Conservation (phyloP, 2,888 invertebrate genomes). For the Noctuana brunneofusca region DNA sequence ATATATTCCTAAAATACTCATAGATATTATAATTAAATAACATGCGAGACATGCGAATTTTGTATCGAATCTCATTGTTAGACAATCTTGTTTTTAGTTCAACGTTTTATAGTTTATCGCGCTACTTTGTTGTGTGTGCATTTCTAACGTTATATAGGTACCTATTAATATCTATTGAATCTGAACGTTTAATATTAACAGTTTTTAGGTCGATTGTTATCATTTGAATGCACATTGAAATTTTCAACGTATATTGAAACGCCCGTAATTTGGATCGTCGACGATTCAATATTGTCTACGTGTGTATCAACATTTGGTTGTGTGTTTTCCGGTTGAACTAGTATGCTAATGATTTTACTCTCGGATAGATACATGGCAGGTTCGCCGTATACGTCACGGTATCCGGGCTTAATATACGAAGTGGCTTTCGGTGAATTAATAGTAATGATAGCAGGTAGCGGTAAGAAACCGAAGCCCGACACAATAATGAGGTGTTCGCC, state of each 20-base stretch:
- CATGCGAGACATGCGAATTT: no score
- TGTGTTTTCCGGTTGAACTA: background rate
- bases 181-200: no score
- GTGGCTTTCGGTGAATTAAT: slow-evolving; percentile 6
- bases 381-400: background rate
- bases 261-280: background rate
- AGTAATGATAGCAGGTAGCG: background rate
- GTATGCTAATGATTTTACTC: background rate
- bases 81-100: no score
- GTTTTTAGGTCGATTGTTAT: background rate
- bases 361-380: background rate
- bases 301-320: background rate
- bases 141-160: no score
- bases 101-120: no score
- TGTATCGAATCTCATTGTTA: no score
- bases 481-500: background rate
- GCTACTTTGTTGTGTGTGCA: no score
- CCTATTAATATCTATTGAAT: no score
- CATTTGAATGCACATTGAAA: background rate
- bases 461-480: slow-evolving; percentile 8
- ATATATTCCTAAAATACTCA: no score
- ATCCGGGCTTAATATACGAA: background rate
- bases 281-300: background rate
- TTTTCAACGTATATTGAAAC: background rate
- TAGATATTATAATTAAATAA: no score